Base-by-base conservation (phyloP, 2,888 invertebrate species). In the Galerucella nymphaeae region DNA sequence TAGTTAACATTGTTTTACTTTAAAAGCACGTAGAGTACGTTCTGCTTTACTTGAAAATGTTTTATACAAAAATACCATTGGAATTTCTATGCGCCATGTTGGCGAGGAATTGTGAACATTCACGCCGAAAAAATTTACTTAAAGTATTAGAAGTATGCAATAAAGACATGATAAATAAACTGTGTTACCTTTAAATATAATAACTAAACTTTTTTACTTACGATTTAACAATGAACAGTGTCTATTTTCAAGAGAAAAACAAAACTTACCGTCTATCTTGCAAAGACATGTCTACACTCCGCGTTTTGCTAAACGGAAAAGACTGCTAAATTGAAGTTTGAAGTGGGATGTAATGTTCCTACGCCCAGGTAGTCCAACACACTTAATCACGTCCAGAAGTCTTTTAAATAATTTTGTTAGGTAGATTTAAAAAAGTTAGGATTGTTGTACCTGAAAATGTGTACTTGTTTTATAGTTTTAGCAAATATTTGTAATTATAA, bases 241-340 rank as follows among this genome's bases (percentile, higher is more conserved):
- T 16, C 48, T 72, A 76, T 68, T 75, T 77, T 67, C 57, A 57
- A 71, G 58, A 38, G 64, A 74, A 87, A 84, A 84, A 82, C 80
- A 82, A 82, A 86, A 90, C 92, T 93, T 92, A 93, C 94, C 93
- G 92, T 91, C 92, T 90, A 89, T 94, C 93, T 88, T 90, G 91
- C 90, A 92, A 89, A 76, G 94, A 94, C 94, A 94, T 94, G 92
- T 92, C 93, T 90, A 71, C 90, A 91, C 91, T 91, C 90, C 90
- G 90, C 90, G 90, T 90, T 91, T 78, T 74, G 91, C 90, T 90
- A 90, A 91, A 91, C 91, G 91, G 91, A 92, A 93, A 93, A 89
- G 86, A 84, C 84, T 84, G 84, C 83, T 77, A 53, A 65, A 63
- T 59, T 65, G 66, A 65, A 65, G 78, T 80, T 81, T 80, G 82